Evolutionary conservation across 2,888 invertebrate genomes (phyloP).

Genomic region (Pantelozetes paolii): DNA sequence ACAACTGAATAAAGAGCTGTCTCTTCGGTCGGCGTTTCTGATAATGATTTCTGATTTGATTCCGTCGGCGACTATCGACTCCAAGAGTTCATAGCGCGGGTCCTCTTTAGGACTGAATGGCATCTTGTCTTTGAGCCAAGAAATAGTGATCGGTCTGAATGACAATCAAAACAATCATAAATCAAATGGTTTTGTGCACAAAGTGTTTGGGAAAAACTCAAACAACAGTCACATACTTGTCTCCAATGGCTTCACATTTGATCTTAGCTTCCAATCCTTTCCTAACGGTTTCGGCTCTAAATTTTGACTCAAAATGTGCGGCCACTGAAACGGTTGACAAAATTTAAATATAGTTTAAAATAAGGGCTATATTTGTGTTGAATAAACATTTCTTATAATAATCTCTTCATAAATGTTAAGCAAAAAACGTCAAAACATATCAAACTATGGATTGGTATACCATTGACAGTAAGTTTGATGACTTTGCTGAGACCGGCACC

Average conservation of each 20-base stretch:
- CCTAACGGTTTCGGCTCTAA: slow-evolving; percentile 47
- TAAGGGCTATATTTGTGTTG: neutral
- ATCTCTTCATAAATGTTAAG: neutral
- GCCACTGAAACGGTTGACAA: slow-evolving; percentile 45
- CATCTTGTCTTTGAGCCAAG: slow-evolving; percentile 54
- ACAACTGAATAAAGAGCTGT: slow-evolving; percentile 47
- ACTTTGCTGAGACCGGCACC: slow-evolving; percentile 48
- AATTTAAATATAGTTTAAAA: too few species aligned
- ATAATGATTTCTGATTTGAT: slow-evolving; percentile 48
- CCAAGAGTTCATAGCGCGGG: slow-evolving; percentile 45
- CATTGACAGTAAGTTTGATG: slow-evolving; percentile 48
- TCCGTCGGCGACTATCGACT: slow-evolving; percentile 45
- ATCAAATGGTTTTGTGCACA: neutral
- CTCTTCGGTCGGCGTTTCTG: slow-evolving; percentile 46
- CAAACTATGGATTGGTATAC: slow-evolving; percentile 44
- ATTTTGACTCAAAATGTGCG: slow-evolving; percentile 48
- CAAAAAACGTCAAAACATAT: slow-evolving; percentile 7
- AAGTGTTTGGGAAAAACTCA: slow-evolving; percentile 1
- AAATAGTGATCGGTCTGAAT: slow-evolving; percentile 51
- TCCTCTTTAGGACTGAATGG: slow-evolving; percentile 41
- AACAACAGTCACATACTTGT: slow-evolving; percentile 47
- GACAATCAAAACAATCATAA: neutral
- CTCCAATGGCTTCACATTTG: slow-evolving; percentile 50
- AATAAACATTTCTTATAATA: neutral
- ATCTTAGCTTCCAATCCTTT: slow-evolving; percentile 47